Evolutionary conservation across 2,113 vertebrate genomes (phyloP), one percentile per base, ranked within the genome.

Genomic region (Mionectes macconnelli): DNA sequence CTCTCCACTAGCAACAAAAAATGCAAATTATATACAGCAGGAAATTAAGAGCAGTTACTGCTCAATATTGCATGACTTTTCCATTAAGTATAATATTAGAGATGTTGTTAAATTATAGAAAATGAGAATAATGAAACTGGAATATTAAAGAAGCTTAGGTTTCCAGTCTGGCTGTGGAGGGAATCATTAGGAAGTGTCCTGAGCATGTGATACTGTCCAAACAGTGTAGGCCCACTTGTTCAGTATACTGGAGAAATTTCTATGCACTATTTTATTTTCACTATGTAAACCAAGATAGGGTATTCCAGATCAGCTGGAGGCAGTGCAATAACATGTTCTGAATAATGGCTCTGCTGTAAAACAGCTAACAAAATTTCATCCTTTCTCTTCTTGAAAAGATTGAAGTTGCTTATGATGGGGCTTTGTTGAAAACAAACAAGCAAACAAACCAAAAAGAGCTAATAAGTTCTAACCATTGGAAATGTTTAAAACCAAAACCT

Each of bases 31-130:
- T 97, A 98, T 98, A 98, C 96, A 97, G 95, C 93, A 97, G 98
- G 97, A 98, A 98, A 98, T 98, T 98, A 98, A 97, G 96, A 98
- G 97, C 97, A 98, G 97, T 98, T 98, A 98, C 97, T 98, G 97
- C 90, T 98, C 98, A 98, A 98, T 98, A 98, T 98, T 98, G 98
- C 98, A 98, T 98, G 98, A 98, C 98, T 98, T 98, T 97, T 98
- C 97, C 96, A 98, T 98, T 98, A 99, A 98, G 96, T 97, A 97
- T 97, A 98, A 98, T 98, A 98, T 93, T 52, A 28, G 95, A 98
- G 90, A 97, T 98, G 96, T 97, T 98, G 98, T 98, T 98, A 98
- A 98, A 98, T 98, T 98, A 98, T 97, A 97, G 97, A 98, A 98
- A 98, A 98, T 97, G 92, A 97, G 97, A 98, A 97, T 98, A 98